Conservation (phyloP, 2,888 invertebrate species). For the Andricus curvator region DNA sequence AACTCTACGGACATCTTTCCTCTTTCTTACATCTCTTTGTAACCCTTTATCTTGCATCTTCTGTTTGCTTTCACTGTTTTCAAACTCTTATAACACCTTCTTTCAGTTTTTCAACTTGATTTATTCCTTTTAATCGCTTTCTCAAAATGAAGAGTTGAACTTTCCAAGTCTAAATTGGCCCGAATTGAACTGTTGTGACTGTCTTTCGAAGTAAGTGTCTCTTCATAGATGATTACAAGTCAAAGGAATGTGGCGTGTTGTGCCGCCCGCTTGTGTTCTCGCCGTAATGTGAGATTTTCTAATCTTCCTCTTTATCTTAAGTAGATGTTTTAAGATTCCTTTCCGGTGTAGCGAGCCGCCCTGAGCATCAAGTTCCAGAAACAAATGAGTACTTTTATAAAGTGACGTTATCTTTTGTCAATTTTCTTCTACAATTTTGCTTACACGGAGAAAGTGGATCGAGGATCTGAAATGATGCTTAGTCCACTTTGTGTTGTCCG, state of each 20-base stretch:
- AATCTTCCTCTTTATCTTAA: constrained; percentile 31
- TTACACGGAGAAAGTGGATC: background rate
- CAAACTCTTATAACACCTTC: background rate
- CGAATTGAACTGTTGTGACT: background rate
- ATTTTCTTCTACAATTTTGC: background rate
- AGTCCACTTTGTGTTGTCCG: too few species aligned
- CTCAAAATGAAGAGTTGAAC: too few species aligned
- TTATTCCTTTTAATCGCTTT: too few species aligned
- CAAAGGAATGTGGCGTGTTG: background rate
- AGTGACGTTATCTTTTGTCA: background rate
- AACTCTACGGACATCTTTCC: too few species aligned
- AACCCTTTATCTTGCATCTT: background rate
- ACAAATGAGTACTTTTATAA: background rate
- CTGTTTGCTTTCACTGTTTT: background rate
- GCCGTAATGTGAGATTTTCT: constrained; percentile 22
- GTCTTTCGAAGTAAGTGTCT: background rate
- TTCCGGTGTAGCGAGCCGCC: background rate
- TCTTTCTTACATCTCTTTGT: too few species aligned
- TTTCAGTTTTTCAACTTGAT: background rate
- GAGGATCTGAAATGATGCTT: too few species aligned
- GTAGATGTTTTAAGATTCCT: constrained; percentile 29
- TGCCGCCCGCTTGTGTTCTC: background rate
- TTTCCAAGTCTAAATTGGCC: too few species aligned
- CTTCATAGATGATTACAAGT: background rate
- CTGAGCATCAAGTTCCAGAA: background rate